Evolutionary conservation across 1,140 invertebrate genomes (phyloP).

Genomic region (Halesus radiatus): DNA sequence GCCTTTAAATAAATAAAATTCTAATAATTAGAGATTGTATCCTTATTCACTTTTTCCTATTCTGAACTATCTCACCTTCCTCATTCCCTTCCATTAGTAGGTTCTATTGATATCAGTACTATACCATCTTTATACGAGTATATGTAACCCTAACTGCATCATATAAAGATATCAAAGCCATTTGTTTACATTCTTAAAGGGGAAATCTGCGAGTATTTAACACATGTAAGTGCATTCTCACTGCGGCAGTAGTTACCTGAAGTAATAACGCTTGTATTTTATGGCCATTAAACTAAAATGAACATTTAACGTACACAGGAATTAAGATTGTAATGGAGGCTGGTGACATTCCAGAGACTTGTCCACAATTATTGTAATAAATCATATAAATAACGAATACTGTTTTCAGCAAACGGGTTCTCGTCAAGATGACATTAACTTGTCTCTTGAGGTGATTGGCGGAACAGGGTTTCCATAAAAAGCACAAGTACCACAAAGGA

Average conservation of each 20-base stretch:
- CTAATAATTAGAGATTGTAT: too few relatives aligned
- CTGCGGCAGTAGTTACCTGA: neutral
- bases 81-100: too few relatives aligned
- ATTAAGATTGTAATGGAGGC: conserved; percentile 22
- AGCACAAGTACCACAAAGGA: too few relatives aligned
- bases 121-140: too few relatives aligned
- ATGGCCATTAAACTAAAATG: neutral
- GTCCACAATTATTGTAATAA: neutral
- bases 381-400: conserved; percentile 3
- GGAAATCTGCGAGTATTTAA: neutral
- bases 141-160: too few relatives aligned
- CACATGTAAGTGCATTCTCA: neutral
- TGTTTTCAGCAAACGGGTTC: conserved; percentile 12
- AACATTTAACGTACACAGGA: neutral
- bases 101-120: too few relatives aligned
- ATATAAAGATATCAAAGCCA: too few relatives aligned
- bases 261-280: neutral
- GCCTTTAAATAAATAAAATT: too few relatives aligned
- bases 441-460: neutral
- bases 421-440: conserved; percentile 28
- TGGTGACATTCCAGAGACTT: neutral
- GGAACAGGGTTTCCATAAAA: neutral
- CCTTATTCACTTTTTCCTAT: too few relatives aligned
- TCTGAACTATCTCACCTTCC: too few relatives aligned
- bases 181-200: neutral